Percentiles rank a stretch among this genome's conserved stretches.
Evolutionary conservation across 2,113 vertebrate genomes (phyloP).

Genomic region (Romanogobio albipinnatus): DNA sequence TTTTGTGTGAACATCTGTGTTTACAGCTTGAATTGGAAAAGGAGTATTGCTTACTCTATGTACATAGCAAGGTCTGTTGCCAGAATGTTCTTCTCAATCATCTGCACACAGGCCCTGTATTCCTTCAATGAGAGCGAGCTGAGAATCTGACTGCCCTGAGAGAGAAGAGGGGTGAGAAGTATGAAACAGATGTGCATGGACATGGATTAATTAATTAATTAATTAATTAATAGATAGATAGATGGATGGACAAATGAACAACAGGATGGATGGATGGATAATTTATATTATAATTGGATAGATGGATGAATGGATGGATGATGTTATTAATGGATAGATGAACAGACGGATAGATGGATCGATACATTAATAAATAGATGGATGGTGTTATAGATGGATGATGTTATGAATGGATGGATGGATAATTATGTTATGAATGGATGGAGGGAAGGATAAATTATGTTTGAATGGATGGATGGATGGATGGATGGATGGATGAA

Average conservation of each 20-base stretch:
- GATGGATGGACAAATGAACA: background rate
- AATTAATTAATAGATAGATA: background rate
- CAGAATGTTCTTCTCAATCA: slow-evolving; percentile 90
- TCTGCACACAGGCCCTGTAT: slow-evolving; percentile 81
- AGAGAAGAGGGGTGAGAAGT: slow-evolving; percentile 22
- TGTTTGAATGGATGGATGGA: background rate
- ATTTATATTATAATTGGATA: background rate
- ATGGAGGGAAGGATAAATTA: no score
- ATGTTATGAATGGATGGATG: background rate
- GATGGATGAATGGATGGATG: background rate
- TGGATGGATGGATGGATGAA: background rate
- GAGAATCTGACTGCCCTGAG: slow-evolving; percentile 91
- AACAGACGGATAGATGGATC: no score
- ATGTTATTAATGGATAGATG: no score
- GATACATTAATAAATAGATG: background rate
- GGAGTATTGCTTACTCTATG: slow-evolving; percentile 81
- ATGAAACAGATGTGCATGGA: background rate
- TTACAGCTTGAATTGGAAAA: slow-evolving; percentile 17
- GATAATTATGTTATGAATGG: background rate
- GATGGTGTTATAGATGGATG: no score
- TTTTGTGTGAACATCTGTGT: background rate
- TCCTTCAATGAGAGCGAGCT: slow-evolving; percentile 85
- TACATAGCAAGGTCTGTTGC: slow-evolving; percentile 88
- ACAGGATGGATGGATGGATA: background rate
- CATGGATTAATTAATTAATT: background rate